Percentiles rank a stretch among this genome's conserved stretches.
phyloP scores from a whole-genome alignment of 2,888 invertebrate species.

The Agrochola lychnidis region DNA sequence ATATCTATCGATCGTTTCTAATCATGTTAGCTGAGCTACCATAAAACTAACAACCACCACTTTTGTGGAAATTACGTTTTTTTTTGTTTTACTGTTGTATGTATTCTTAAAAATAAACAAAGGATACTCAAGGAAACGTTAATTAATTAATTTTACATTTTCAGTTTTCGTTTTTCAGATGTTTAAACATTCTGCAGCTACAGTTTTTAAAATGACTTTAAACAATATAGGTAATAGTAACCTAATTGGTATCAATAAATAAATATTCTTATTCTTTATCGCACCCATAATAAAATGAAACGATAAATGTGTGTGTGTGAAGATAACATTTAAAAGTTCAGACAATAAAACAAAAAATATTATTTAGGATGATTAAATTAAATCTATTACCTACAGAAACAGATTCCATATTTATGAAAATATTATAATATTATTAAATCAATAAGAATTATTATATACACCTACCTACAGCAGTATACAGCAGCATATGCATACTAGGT shows the following conservation, averaged over 20 bases:
- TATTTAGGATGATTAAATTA: no score
- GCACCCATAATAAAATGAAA: background rate
- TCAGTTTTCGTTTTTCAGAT: background rate
- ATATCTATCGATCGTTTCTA: slow-evolving; percentile 47
- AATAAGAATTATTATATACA: background rate
- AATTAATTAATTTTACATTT: background rate
- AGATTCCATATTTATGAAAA: background rate
- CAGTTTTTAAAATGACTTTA: background rate
- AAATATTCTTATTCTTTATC: background rate
- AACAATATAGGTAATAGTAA: background rate
- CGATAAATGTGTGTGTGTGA: background rate
- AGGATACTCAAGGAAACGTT: background rate
- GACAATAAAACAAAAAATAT: background rate
- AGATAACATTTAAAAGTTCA: slow-evolving; percentile 14
- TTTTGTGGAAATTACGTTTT: background rate
- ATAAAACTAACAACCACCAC: slow-evolving; percentile 7
- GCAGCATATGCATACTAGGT: background rate
- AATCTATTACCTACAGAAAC: background rate
- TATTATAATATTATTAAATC: background rate
- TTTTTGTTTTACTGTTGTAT: background rate
- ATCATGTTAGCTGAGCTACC: slow-evolving; percentile 19
- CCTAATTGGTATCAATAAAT: background rate
- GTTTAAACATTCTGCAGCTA: background rate
- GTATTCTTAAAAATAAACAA: slow-evolving; percentile 8
- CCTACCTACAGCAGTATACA: background rate